Percentiles rank a stretch among this genome's conserved stretches.
Conservation (phyloP, 2,888 invertebrate genomes). For the Cyclophora punctaria region DNA sequence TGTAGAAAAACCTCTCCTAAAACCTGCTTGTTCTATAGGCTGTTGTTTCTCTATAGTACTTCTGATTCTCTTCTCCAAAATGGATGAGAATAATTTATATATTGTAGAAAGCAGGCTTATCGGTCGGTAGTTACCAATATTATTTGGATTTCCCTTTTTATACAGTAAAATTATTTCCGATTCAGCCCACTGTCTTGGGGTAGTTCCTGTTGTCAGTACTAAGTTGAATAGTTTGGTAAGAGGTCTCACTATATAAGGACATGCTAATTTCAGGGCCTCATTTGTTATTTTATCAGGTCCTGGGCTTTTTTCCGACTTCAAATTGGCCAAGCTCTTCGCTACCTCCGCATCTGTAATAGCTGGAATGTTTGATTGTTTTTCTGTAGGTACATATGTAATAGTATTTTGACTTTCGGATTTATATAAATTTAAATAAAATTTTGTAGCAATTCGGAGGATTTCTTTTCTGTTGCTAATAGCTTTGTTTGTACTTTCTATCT, state of each 20-base stretch:
- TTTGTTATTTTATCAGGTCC: constrained; percentile 16
- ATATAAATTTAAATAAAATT: constrained; percentile 3
- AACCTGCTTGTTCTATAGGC: constrained; percentile 14
- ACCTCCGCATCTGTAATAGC: constrained; percentile 3
- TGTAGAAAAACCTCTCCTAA: constrained; percentile 7
- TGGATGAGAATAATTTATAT: constrained; percentile 11
- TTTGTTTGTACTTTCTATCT: constrained; percentile 2
- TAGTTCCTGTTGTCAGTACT: neutral
- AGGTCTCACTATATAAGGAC: constrained; percentile 4
- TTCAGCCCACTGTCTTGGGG: constrained; percentile 6
- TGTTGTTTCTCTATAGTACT: constrained; percentile 2
- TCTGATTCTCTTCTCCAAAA: constrained; percentile 5
- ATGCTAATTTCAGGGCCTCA: constrained; percentile 15
- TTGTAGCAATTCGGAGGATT: constrained; percentile 4
- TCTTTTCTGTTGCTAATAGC: constrained; percentile 6
- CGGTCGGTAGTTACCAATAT: constrained; percentile 14
- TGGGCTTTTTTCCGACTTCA: constrained; percentile 16
- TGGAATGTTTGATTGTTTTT: neutral
- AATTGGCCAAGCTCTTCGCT: constrained; percentile 8
- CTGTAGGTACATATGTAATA: neutral
- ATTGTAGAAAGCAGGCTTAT: constrained; percentile 7
- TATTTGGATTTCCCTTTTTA: constrained; percentile 10
- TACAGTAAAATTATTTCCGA: constrained; percentile 10
- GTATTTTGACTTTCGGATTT: neutral
- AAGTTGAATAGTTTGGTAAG: constrained; percentile 8